Evolutionary conservation across 2,113 vertebrate genomes (phyloP), one percentile per base, ranked within the genome.

Genomic region (Callopanchax toddi): DNA sequence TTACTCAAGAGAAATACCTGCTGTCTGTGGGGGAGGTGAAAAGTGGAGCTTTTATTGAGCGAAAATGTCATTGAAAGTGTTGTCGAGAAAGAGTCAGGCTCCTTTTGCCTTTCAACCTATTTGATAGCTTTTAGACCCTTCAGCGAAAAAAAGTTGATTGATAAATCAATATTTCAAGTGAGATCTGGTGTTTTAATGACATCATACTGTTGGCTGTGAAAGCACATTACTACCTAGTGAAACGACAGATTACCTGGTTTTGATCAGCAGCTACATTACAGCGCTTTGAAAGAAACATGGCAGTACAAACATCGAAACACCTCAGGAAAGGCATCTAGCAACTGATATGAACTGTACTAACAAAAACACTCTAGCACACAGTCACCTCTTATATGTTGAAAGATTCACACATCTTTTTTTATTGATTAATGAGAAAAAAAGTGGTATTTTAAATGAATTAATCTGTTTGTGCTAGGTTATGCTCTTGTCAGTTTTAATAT

Each of bases 161-260:
- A 86, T 72, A 76, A 80, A 89, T 88, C 79, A 69, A 80, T 85
- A 65, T 73, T 78, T 77, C 75, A 85, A 79, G 59, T 45, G 43
- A 50, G 54, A 72, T 68, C 71, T 79, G 23, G 66, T 73, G 53
- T 78, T 74, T 60, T 75, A 78, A 70, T 70, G 77, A 70, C 78
- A 77, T 81, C 54, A 74, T 64, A 61, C 71, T 62, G 36, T 53
- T 71, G 57, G 52, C 76, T 74, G 71, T 54, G 46, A 81, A 79
- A 76, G 60, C 12, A 44, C 45, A 71, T 77, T 74, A 80, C 56
- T 71, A 64, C 60, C n/a, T 26, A 21, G 61, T 11, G 8, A 15
- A 12, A 26, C 72, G 73, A 51, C 74, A 79, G 75, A 52, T 60
- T 40, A 29, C 61, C 36, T 50, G 58, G 5, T 56, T 23, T 46